Base-by-base conservation (phyloP, 2,113 vertebrate genomes). In the Ptilorrhoa leucosticta region DNA sequence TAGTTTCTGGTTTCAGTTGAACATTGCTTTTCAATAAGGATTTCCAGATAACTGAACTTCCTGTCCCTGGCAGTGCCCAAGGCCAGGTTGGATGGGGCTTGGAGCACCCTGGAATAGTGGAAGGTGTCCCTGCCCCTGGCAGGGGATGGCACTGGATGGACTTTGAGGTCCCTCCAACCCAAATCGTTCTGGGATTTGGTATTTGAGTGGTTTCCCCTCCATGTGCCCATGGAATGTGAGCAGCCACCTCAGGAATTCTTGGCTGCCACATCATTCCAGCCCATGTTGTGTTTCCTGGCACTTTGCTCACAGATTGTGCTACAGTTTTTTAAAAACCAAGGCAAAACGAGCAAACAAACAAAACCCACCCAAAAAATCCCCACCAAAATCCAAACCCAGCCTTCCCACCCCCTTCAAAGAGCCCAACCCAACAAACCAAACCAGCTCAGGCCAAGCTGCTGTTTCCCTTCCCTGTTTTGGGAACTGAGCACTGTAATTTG, bases 1-100 rank as follows among this genome's bases (percentile, higher is more conserved):
- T 2, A 0, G 1, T 37, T 8, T 35, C 28, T 57, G 42, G 39
- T 78, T 44, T 37, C 4, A 21, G 44, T 0, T 79, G 35, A 71
- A 28, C 3, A 0, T 53, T 24, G 16, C 10, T 64, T 70, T 75
- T 28, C 57, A 35, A 2, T 5, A 10, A 53, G 19, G 33, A 15
- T 13, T 63, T 28, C 37, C 57, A 35, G 35, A 30, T 28, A 45
- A 6, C 35, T 86, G 58, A 2, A 11, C 6, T 14, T 18, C 4
- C 23, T 31, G 1, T 15, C 18, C 40, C 66, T 64, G 66, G 40
- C 2, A 71, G 56, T 26, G 48, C 3, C 40, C 65, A 2, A 8
- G 75, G 75, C 14, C 53, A 19, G 83, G 27, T 0, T 66, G 71
- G 51, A 17, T 4, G 4, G 57, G 57, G 16, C 28, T 61, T 13